A percentile compares a stretch with the other conserved stretches of the same genome.
phyloP scores from a whole-genome alignment of 2,888 invertebrate genomes.

The Cancer borealis region DNA sequence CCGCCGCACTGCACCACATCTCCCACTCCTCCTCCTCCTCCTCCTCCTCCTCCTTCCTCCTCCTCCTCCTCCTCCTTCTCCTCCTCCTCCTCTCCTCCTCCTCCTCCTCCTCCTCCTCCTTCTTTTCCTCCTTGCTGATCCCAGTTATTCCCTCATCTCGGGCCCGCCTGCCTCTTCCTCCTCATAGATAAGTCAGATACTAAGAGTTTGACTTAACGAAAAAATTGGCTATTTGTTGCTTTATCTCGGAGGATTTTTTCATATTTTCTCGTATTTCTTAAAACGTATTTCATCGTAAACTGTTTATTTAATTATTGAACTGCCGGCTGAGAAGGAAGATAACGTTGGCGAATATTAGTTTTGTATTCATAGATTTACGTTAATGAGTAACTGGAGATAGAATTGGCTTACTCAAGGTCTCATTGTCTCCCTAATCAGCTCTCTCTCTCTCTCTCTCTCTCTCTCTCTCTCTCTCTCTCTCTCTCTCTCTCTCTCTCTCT shows the following conservation, averaged over 20 bases:
- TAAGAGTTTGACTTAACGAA: background rate
- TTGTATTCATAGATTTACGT: background rate
- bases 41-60: too few species aligned
- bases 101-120: background rate
- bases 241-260: constrained; percentile 7
- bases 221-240: constrained; percentile 8
- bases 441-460: background rate
- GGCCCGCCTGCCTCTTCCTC: background rate
- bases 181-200: background rate
- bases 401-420: background rate
- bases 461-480: too few species aligned
- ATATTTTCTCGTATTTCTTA: background rate
- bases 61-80: background rate
- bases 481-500: background rate
- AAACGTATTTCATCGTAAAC: background rate
- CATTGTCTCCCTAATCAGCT: background rate
- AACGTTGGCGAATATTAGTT: background rate
- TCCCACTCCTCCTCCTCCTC: background rate
- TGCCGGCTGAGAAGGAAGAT: background rate
- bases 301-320: background rate
- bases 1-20: constrained; percentile 25
- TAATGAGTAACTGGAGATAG: background rate
- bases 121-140: background rate
- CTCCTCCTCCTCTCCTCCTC: background rate
- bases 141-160: background rate